Evolutionary conservation across 1,140 invertebrate genomes (phyloP).

Genomic region (Drosophila eugracilis): DNA sequence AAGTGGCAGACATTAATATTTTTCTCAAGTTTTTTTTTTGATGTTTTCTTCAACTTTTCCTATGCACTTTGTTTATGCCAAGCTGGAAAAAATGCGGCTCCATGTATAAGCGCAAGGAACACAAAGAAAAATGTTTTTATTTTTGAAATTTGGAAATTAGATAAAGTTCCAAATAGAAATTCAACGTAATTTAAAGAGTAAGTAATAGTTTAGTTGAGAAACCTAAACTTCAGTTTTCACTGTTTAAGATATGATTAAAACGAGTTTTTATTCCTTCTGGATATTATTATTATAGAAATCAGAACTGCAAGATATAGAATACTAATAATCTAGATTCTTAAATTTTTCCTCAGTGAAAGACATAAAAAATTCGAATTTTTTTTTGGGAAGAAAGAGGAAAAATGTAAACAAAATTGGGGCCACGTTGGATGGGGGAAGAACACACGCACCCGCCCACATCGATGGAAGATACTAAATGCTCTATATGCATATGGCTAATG

Average conservation of each 20-base stretch:
- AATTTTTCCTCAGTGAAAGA: slow-evolving; percentile 27
- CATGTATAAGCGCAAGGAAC: slow-evolving; percentile 42
- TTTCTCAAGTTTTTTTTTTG: slow-evolving; percentile 11
- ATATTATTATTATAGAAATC: too few species aligned
- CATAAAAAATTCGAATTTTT: slow-evolving; percentile 23
- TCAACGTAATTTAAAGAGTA: too few species aligned
- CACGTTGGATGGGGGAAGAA: slow-evolving; percentile 35
- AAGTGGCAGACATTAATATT: slow-evolving; percentile 41
- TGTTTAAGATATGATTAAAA: too few species aligned
- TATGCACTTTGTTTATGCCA: slow-evolving; percentile 62
- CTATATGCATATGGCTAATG: slow-evolving; percentile 52
- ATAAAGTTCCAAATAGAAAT: too few species aligned
- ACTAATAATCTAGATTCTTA: not conserved
- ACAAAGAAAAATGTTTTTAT: not conserved
- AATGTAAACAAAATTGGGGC: slow-evolving; percentile 75
- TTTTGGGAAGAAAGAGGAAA: not conserved
- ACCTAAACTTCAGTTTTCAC: too few species aligned
- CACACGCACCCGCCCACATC: slow-evolving; percentile 31
- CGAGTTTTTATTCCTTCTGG: too few species aligned
- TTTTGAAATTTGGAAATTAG: too few species aligned
- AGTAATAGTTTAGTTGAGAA: too few species aligned
- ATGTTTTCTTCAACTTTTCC: slow-evolving; percentile 13
- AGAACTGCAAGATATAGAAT: not conserved
- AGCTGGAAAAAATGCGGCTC: slow-evolving; percentile 35
- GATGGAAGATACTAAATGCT: slow-evolving; percentile 38